A percentile compares a stretch with the other conserved stretches of the same genome.
Conservation (phyloP, 2,113 vertebrate species). For the Stigmatopora nigra region DNA sequence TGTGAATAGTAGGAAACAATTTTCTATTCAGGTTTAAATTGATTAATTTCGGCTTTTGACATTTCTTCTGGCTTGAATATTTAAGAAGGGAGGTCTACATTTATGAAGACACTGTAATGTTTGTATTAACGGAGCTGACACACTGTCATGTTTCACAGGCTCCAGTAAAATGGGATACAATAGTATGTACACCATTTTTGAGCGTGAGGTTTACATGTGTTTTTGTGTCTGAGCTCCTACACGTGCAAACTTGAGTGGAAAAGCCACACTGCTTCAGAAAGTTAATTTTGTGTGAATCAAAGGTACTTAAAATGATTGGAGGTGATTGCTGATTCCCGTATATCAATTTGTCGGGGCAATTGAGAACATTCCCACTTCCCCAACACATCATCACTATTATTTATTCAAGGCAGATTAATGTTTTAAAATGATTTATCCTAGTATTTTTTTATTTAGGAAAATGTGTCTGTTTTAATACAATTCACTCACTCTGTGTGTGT, state of each 20-base stretch:
- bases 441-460: conserved; percentile 45
- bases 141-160: conserved; percentile 51
- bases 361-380: conserved; percentile 27
- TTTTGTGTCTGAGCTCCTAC: conserved; percentile 25
- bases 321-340: no score
- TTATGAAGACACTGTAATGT: conserved; percentile 68
- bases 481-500: conserved; percentile 8
- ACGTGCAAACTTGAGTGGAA: conserved; percentile 37
- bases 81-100: conserved; percentile 67
- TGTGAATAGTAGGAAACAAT: conserved; percentile 89
- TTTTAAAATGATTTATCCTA: conserved; percentile 37
- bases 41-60: conserved; percentile 89
- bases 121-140: conserved; percentile 65
- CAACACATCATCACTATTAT: conserved; percentile 59
- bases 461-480: conserved; percentile 17
- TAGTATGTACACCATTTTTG: conserved; percentile 40
- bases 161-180: conserved; percentile 53
- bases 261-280: conserved; percentile 17
- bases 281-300: no score
- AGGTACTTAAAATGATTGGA: no score
- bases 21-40: conserved; percentile 90
- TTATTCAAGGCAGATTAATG: conserved; percentile 62
- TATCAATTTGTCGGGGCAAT: no score
- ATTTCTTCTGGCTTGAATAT: conserved; percentile 81
- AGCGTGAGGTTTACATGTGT: conserved; percentile 37